Evolutionary conservation across 2,888 invertebrate species (phyloP).

Genomic region (Drosophila hawaiiensis): DNA sequence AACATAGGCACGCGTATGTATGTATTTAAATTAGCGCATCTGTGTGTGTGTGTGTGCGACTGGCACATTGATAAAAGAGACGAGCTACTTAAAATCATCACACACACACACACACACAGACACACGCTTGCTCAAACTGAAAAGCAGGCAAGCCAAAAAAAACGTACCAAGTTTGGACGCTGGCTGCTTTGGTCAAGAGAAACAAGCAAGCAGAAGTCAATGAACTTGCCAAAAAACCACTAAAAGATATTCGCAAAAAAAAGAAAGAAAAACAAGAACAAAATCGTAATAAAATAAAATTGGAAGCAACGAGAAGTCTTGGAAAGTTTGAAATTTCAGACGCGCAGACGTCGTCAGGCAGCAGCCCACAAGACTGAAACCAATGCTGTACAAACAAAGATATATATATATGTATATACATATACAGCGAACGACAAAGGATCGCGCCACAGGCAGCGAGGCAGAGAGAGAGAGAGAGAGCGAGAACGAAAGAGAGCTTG

Average conservation of each 20-base stretch:
- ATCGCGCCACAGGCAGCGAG: conserved; percentile 35
- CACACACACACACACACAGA: neutral
- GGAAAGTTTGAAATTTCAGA: conserved; percentile 81
- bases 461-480: neutral
- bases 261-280: conserved; percentile 10
- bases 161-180: conserved; percentile 32
- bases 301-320: conserved; percentile 28
- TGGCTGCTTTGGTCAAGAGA: conserved; percentile 52
- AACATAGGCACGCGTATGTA: conserved; percentile 13
- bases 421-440: conserved; percentile 43
- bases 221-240: conserved; percentile 60
- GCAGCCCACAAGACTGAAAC: conserved; percentile 33
- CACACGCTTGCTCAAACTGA: neutral
- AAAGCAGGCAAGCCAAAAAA: conserved; percentile 14
- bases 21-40: conserved; percentile 46
- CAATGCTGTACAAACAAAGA: conserved; percentile 57
- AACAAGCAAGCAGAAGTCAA: conserved; percentile 54
- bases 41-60: conserved; percentile 30
- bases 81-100: conserved; percentile 41
- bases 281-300: conserved; percentile 15
- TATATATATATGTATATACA: conserved; percentile 51
- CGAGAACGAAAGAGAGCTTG: conserved; percentile 5
- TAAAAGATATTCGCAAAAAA: conserved; percentile 36
- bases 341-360: conserved; percentile 63
- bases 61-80: conserved; percentile 37